phyloP scores from a whole-genome alignment of 1,140 invertebrate species.

The Helicoverpa zea region DNA sequence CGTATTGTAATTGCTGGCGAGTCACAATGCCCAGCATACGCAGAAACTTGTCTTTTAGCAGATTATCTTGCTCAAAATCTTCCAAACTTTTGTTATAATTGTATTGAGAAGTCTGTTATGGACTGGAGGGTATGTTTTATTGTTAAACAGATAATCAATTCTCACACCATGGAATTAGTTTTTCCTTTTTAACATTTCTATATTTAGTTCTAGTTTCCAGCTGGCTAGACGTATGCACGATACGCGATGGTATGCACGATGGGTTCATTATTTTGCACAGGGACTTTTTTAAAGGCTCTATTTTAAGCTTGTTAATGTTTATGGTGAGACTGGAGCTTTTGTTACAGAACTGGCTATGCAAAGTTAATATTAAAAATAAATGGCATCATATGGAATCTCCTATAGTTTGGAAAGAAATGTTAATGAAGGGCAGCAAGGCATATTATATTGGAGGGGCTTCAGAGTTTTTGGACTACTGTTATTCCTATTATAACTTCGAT shows the following conservation, averaged over 20 bases:
- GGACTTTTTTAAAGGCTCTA: background rate
- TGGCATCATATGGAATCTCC: slow-evolving; percentile 79
- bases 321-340: background rate
- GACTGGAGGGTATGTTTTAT: slow-evolving; percentile 78
- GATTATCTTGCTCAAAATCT: slow-evolving; percentile 79
- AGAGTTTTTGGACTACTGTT: slow-evolving; percentile 87
- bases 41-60: slow-evolving; percentile 76
- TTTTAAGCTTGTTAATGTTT: background rate
- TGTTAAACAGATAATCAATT: background rate
- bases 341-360: slow-evolving; percentile 79
- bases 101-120: slow-evolving; percentile 74
- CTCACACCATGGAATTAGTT: too few relatives aligned
- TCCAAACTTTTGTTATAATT: slow-evolving; percentile 77
- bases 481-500: slow-evolving; percentile 87
- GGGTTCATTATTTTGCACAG: too few relatives aligned
- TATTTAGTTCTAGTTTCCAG: too few relatives aligned
- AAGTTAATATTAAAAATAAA: slow-evolving; percentile 81
- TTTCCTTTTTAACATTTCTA: too few relatives aligned
- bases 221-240: too few relatives aligned
- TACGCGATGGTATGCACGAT: too few relatives aligned
- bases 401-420: slow-evolving; percentile 59
- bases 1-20: slow-evolving; percentile 80
- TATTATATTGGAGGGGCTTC: slow-evolving; percentile 85
- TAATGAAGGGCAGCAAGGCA: slow-evolving; percentile 82
- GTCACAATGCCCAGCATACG: slow-evolving; percentile 76